These are phyloP conservation scores for Proisotoma minuta DNA, from an alignment of 2,888 invertebrate species.

Conservation along the genomic window DNA sequence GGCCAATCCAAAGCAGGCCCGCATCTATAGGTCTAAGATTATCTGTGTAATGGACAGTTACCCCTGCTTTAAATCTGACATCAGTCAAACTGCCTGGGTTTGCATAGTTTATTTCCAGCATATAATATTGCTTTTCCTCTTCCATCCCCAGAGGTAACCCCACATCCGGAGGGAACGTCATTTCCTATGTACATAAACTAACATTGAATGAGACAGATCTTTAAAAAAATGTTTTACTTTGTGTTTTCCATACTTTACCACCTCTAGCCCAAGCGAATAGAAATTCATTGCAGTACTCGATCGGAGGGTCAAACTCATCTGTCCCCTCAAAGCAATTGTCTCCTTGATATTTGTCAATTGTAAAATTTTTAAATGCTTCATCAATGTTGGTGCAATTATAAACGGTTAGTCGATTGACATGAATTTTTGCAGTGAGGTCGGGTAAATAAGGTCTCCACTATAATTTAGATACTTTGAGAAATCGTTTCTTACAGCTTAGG, in stretches of 20 bases:
- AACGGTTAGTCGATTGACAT: neutral
- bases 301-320: neutral
- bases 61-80: conserved; percentile 63
- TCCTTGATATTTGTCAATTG: neutral
- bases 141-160: conserved; percentile 70
- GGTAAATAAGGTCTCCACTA: neutral
- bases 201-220: neutral
- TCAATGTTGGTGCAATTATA: neutral
- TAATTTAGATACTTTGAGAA: neutral
- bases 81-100: conserved; percentile 54
- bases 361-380: neutral
- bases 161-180: conserved; percentile 68
- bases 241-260: neutral
- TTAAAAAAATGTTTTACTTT: too few relatives aligned
- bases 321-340: neutral
- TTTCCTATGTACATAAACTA: conserved; percentile 60
- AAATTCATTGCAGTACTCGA: neutral
- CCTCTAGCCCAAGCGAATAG: neutral
- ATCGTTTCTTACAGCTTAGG: neutral
- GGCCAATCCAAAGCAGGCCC: conserved; percentile 72
- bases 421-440: neutral
- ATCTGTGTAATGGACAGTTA: conserved; percentile 71
- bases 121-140: conserved; percentile 64
- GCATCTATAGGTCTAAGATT: conserved; percentile 66
- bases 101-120: conserved; percentile 88